Evolutionary conservation across 2,797 vertebrate species (phyloP), one percentile per base, ranked within the genome.

Genomic region (Microchirus variegatus): DNA sequence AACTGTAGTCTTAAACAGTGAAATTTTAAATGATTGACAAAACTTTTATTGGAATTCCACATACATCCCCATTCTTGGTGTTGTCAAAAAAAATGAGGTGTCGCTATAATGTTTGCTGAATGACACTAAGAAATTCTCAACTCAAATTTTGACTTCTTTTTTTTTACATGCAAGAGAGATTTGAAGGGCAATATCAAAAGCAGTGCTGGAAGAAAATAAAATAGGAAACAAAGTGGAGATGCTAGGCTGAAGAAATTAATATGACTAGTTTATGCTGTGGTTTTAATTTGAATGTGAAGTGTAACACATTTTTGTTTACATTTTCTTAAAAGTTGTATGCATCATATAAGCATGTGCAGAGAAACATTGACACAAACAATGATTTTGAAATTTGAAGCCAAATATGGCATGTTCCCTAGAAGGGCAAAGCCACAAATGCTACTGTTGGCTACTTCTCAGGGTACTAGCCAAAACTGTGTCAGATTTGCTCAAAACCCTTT

Each of bases 81-180:
- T 77, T 74, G 67, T 70, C 48, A 80, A 71, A 83, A 44, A 26
- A 42, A 87, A 81, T 50, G 52, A 83, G 61, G 66, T 82, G 63
- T 70, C 63, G 68, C 62, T 50, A 47, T 70, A 66, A 82, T 59
- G 66, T 83, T 87, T 62, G 62, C 63, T 89, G 70, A 72, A 80
- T 83, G 75, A 80, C 76, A 80, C 40, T 70, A 74, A 79, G 57
- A 83, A 78, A 81, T 80, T 77, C 56, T 74, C 19, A 87, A 85
- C 78, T 81, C 45, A 86, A 31, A 65, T 75, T 78, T 66, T 60
- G 63, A 82, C 64, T 81, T 22, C 19, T 22, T 22, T 87, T 82
- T 70, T 82, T 70, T 76, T 87, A 74, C 91, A 93, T 92, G 91
- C 91, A 90, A 85, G 84, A 90, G 82, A 75, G 78, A 83, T 84